Evolutionary conservation across 2,113 vertebrate species (phyloP), one percentile per base, ranked within the genome.

Genomic region (Dipodomys ordii): DNA sequence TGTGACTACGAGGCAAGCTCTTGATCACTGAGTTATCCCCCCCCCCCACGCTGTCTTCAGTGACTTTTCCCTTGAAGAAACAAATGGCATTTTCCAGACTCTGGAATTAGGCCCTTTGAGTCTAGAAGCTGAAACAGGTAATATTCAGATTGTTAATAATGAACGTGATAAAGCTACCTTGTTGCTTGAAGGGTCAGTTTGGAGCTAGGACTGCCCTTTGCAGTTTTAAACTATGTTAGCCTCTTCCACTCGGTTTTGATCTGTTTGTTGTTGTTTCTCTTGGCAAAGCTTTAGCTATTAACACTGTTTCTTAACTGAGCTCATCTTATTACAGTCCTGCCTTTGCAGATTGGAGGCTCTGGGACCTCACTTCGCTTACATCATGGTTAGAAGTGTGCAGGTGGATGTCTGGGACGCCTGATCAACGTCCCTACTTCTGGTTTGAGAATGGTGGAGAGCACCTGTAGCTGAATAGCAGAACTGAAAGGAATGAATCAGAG

Each of bases 381-480:
- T 25, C 10, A 6, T n/a, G 3, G 44, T 60, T 65, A n/a, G 44
- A 49, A 84, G 25, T 13, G 53, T 57, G 53, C 53, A 4, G 53
- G 12, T n/a, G 30, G 30, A 23, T 3, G 0, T 44, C 7, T 8
- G n/a, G 30, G 30, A n/a, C 6, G 0, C 44, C 7, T 11, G n/a
- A 7, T 57, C 65, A n/a, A 4, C n/a, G 12, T 28, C 2, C 4
- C 0, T 16, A 7, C 3, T 23, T 20, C 81, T 80, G 72, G 19
- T 20, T 74, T 72, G 49, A 53, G 67, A 62, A 23, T 35, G 12
- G 65, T 23, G 32, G 46, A 82, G 67, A 30, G n/a, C 81, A 25
- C 1, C 0, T 20, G 28, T 15, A 1, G 25, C 39, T 32, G 0
- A 39, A 2, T 53, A 32, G 22, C 8, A 32, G 13, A 85, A 3